These are phyloP conservation scores for Mastomys natalensis DNA, from an alignment of 2,113 vertebrate species.

Conservation along the genomic window DNA sequence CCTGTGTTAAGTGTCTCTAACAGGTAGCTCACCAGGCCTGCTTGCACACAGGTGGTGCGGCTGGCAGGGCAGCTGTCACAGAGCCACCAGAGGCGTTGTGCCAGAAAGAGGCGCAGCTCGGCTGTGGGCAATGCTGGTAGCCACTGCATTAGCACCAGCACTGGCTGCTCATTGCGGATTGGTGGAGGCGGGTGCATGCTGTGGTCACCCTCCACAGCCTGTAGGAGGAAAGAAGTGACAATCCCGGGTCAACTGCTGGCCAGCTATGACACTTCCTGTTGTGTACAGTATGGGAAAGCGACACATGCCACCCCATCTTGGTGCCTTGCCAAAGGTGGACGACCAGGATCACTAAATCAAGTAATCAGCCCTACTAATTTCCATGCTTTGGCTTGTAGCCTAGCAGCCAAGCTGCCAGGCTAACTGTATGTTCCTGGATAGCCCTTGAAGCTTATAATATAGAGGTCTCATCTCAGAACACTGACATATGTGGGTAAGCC, in stretches of 20 bases:
- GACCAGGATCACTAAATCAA: rapidly evolving
- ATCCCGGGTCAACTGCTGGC: rapidly evolving
- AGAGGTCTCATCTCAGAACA: neutral
- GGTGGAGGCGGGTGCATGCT: constrained; percentile 84
- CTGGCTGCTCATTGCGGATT: constrained; percentile 94
- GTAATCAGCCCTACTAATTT: neutral
- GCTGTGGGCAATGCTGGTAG: constrained; percentile 89
- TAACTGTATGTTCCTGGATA: neutral
- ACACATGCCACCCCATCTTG: neutral
- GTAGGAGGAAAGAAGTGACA: neutral
- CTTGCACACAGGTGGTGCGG: constrained; percentile 94
- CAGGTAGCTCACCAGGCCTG: constrained; percentile 92
- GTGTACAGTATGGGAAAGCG: neutral
- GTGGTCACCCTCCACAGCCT: constrained; percentile 96
- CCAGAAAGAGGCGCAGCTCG: constrained; percentile 93
- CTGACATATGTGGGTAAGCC: neutral
- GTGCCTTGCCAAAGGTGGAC: neutral
- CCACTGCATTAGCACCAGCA: constrained; percentile 95
- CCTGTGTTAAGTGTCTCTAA: constrained; percentile 89
- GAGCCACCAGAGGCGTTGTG: constrained; percentile 90
- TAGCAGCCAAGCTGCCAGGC: neutral
- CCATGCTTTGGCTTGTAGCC: neutral
- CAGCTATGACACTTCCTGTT: neutral
- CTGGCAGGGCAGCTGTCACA: constrained; percentile 93
- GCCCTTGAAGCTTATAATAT: neutral